These are phyloP conservation scores for Cerastis leucographa DNA, from an alignment of 2,888 invertebrate genomes.

Conservation along the genomic window DNA sequence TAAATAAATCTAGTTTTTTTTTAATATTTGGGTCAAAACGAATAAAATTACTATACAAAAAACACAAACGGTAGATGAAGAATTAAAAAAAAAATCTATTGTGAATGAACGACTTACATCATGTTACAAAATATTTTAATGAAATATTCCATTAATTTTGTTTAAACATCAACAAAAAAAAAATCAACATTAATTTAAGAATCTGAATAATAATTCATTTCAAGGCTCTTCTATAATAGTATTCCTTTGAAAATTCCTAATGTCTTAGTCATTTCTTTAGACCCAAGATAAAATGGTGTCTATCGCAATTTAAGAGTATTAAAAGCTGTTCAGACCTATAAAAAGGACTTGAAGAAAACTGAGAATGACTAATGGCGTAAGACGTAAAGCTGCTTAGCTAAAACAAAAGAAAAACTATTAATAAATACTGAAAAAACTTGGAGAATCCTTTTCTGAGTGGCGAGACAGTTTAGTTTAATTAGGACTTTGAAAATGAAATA, in stretches of 20 bases:
- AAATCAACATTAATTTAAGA: too few relatives aligned
- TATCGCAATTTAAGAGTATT: neutral
- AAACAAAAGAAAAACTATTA: constrained; percentile 10
- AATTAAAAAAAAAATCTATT: neutral
- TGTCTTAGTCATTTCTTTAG: neutral
- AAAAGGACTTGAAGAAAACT: neutral
- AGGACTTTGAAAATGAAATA: neutral
- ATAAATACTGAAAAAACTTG: neutral
- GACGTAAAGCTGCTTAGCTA: neutral
- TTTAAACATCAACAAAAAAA: too few relatives aligned
- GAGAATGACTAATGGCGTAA: constrained; percentile 10
- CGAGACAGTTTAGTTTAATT: neutral
- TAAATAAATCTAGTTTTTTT: too few relatives aligned
- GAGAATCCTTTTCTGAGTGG: neutral
- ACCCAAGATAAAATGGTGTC: neutral
- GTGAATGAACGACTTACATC: neutral
- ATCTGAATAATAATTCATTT: neutral
- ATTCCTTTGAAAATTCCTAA: constrained; percentile 2
- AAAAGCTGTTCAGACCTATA: neutral
- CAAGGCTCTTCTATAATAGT: neutral
- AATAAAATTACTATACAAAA: too few relatives aligned
- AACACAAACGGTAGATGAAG: too few relatives aligned
- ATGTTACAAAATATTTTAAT: neutral
- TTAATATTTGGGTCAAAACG: too few relatives aligned
- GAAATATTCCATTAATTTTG: neutral